These are phyloP conservation scores for Albula goreensis DNA, from an alignment of 2,113 vertebrate genomes.

Conservation along the genomic window DNA sequence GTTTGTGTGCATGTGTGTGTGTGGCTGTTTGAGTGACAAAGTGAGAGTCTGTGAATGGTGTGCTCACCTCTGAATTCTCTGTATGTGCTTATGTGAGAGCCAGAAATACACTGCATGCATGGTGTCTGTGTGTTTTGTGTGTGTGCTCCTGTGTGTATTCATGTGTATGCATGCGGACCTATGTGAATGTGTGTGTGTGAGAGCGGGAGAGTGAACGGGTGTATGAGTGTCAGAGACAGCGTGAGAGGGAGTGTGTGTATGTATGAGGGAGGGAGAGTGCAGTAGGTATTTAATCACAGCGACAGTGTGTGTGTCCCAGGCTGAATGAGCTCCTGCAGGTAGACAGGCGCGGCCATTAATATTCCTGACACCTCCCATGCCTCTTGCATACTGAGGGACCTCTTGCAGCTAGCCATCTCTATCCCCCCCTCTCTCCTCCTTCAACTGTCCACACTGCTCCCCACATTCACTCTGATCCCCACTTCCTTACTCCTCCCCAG, in stretches of 20 bases:
- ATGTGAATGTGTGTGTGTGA: slow-evolving; percentile 3
- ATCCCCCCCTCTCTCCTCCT: slow-evolving; percentile 36
- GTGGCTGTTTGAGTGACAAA: not conserved
- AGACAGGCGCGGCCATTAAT: slow-evolving; percentile 50
- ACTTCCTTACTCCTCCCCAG: slow-evolving; percentile 9
- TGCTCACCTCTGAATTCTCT: no score
- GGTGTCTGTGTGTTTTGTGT: not conserved
- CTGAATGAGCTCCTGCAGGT: slow-evolving; percentile 51
- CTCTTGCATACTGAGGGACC: slow-evolving; percentile 49
- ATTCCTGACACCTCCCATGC: slow-evolving; percentile 46
- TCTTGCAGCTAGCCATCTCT: slow-evolving; percentile 34
- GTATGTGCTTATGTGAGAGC: no score
- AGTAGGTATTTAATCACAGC: slow-evolving; percentile 52
- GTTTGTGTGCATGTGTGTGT: not conserved
- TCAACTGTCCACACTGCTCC: not conserved
- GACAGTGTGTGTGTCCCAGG: slow-evolving; percentile 44
- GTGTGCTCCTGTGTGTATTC: not conserved
- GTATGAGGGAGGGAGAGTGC: not conserved
- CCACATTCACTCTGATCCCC: slow-evolving; percentile 29
- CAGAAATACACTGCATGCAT: not conserved
- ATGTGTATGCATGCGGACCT: not conserved
- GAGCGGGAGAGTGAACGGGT: slow-evolving; percentile 10
- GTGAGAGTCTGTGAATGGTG: not conserved
- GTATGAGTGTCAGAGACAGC: slow-evolving; percentile 10
- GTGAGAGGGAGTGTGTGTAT: slow-evolving; percentile 23